A percentile compares a stretch with the other conserved stretches of the same genome.
Conservation (phyloP, 37 sponge, comb jelly and placozoan genomes). For the Chondrosia reniformis region DNA sequence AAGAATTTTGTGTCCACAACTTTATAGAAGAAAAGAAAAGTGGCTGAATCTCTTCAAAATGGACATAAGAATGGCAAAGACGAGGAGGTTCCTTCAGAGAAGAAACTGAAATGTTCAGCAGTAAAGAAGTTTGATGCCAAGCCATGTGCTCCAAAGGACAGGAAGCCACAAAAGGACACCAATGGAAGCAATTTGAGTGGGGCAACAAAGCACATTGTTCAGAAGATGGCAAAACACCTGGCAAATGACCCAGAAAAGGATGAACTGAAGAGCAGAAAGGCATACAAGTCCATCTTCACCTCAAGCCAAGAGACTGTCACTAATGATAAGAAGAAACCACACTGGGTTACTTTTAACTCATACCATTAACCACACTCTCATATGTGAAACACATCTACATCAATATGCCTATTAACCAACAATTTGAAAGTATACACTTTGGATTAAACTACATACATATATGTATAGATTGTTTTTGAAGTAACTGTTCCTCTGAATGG, state of each 20-base stretch:
- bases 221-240: neutral
- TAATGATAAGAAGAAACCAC: slow-evolving; percentile 52
- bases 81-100: neutral
- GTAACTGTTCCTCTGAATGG: too few species aligned
- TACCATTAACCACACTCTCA: slow-evolving; percentile 64
- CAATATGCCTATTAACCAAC: too few species aligned
- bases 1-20: neutral
- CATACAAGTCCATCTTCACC: slow-evolving; percentile 79
- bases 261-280: slow-evolving; percentile 48
- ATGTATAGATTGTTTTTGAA: too few species aligned
- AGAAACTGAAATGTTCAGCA: neutral
- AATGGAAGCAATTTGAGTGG: slow-evolving; percentile 5
- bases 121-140: neutral
- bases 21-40: slow-evolving; percentile 11
- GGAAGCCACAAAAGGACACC: neutral
- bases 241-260: slow-evolving; percentile 5
- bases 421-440: too few species aligned
- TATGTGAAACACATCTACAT: too few species aligned
- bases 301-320: slow-evolving; percentile 34
- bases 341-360: slow-evolving; percentile 84
- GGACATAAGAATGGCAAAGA: neutral
- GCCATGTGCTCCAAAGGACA: slow-evolving; percentile 1
- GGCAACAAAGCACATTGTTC: neutral
- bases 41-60: neutral
- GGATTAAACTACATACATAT: too few species aligned